These are phyloP conservation scores for Lamprologus lemairii DNA, from an alignment of 2,113 vertebrate species.

Conservation along the genomic window DNA sequence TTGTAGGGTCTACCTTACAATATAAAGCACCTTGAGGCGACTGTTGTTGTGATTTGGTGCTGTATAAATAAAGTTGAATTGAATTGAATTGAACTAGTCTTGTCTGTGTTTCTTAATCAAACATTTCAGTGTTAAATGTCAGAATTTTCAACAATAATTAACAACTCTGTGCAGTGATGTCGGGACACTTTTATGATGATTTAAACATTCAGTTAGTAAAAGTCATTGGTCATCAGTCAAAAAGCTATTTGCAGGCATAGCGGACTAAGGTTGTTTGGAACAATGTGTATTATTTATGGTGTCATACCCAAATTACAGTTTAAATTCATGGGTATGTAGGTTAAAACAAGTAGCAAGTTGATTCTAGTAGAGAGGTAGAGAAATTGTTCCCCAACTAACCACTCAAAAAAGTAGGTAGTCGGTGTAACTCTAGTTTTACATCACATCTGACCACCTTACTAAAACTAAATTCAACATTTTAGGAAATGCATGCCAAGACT, in stretches of 20 bases:
- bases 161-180: neutral
- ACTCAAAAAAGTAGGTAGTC: neutral
- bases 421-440: neutral
- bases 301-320: neutral
- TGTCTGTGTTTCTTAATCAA: neutral
- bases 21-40: neutral
- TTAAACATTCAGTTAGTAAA: neutral
- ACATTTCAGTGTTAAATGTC: neutral
- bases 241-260: neutral
- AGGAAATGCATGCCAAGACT: neutral
- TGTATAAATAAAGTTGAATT: neutral
- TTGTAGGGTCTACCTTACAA: neutral
- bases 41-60: neutral
- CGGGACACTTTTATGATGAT: neutral
- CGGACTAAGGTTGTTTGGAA: neutral
- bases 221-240: neutral
- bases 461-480: neutral
- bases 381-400: neutral
- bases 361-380: neutral
- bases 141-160: neutral
- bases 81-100: neutral
- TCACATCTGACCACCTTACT: neutral
- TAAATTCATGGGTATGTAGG: neutral
- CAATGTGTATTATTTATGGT: neutral
- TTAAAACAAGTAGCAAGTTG: neutral